Evolutionary conservation across 2,113 vertebrate species (phyloP).

Genomic region (Macquaria australasica): DNA sequence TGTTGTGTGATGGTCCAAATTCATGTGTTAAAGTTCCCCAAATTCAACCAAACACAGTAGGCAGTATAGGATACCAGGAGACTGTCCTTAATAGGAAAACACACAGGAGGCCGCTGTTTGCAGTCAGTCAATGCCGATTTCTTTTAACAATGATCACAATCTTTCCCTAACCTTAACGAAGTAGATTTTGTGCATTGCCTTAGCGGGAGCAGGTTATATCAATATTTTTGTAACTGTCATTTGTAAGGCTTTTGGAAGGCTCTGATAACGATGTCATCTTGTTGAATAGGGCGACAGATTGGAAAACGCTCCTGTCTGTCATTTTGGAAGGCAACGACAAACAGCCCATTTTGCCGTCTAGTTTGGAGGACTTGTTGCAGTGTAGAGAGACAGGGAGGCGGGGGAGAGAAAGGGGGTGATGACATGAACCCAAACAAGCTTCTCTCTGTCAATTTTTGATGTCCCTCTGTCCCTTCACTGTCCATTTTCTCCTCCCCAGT

Average conservation of each 20-base stretch:
- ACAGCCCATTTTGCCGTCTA: not conserved
- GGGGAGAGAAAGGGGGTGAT: not conserved
- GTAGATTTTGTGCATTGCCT: too few species aligned
- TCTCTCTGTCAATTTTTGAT: conserved; percentile 16
- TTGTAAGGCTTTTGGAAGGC: not conserved
- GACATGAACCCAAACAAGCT: not conserved
- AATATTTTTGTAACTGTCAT: not conserved
- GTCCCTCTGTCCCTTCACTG: not conserved
- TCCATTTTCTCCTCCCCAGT: not conserved
- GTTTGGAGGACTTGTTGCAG: not conserved
- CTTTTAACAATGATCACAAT: too few species aligned
- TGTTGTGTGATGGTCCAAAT: not conserved
- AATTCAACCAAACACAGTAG: too few species aligned
- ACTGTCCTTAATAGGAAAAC: not conserved
- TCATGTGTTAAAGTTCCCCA: not conserved
- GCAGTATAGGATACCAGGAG: not conserved
- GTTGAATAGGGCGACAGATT: not conserved
- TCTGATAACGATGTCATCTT: not conserved
- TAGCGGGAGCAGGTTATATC: not conserved
- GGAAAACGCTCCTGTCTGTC: not conserved
- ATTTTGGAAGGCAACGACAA: not conserved
- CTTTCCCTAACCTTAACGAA: too few species aligned
- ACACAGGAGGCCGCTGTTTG: not conserved
- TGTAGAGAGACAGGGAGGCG: too few species aligned
- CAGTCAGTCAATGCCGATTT: not conserved